Percentiles rank a stretch among this genome's conserved stretches.
Conservation (phyloP, 1,140 invertebrate genomes). For the Centruroides vittatus region DNA sequence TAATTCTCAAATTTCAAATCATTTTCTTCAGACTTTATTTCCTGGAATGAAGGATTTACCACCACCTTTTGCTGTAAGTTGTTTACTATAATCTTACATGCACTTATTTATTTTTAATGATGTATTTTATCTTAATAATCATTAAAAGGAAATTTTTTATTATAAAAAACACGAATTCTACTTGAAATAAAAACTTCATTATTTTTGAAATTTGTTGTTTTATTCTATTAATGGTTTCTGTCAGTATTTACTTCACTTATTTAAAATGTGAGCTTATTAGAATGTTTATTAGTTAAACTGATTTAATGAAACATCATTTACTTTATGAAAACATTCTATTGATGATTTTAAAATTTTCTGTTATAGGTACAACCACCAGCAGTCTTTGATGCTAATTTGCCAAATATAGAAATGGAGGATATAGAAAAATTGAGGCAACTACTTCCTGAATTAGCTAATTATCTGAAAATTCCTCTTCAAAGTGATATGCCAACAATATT, state of each 20-base stretch:
- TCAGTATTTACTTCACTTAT: no score
- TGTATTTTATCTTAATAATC: no score
- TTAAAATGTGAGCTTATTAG: no score
- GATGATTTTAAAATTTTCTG: background rate
- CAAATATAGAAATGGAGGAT: slow-evolving; percentile 43
- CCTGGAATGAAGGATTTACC: slow-evolving; percentile 74
- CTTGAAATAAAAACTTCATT: no score
- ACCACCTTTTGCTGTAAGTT: slow-evolving; percentile 53
- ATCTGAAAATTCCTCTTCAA: background rate
- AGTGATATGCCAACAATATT: background rate
- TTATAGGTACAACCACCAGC: slow-evolving; percentile 12
- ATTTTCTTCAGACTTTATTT: slow-evolving; percentile 74
- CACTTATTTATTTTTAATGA: no score
- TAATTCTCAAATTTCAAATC: slow-evolving; percentile 55
- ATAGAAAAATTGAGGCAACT: slow-evolving; percentile 42
- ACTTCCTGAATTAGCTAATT: slow-evolving; percentile 8
- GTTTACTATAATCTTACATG: background rate
- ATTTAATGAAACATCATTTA: no score
- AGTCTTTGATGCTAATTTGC: slow-evolving; percentile 27
- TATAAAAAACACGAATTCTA: no score
- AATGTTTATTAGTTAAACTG: no score
- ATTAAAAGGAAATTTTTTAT: no score
- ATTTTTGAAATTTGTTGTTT: no score
- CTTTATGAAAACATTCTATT: no score
- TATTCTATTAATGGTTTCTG: no score